Evolutionary conservation across 2,113 vertebrate species (phyloP).

Genomic region (Heterochromis multidens): DNA sequence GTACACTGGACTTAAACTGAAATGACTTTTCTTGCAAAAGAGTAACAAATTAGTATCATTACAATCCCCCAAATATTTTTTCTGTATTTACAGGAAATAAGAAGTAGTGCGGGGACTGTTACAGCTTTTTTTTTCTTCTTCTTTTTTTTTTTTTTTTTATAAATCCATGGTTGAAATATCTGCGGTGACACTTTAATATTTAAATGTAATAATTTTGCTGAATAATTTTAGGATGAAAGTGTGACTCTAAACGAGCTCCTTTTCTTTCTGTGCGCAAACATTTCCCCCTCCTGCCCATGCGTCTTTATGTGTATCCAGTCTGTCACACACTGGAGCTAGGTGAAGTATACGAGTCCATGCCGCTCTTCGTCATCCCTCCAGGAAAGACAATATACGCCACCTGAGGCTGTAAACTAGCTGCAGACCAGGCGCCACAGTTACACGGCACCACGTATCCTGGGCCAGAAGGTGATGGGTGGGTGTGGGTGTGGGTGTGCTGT

Average conservation of each 20-base stretch:
- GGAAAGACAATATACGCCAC: constrained; percentile 96
- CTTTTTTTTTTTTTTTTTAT: background rate
- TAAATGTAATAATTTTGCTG: background rate
- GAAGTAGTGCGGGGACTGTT: background rate
- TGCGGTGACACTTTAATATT: background rate
- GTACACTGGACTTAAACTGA: background rate
- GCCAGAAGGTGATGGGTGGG: constrained; percentile 84
- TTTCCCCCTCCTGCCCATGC: background rate
- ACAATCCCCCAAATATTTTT: background rate
- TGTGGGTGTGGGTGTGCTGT: constrained; percentile 89
- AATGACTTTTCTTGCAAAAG: background rate
- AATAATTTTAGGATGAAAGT: background rate
- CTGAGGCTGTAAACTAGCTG: constrained; percentile 88
- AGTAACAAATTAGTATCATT: background rate
- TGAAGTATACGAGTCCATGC: constrained; percentile 83
- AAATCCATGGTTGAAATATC: background rate
- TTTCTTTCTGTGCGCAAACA: background rate
- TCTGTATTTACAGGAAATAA: background rate
- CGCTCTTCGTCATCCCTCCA: constrained; percentile 85
- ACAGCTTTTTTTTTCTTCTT: background rate
- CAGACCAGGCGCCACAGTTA: constrained; percentile 92
- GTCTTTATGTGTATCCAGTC: background rate
- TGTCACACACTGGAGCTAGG: constrained; percentile 62
- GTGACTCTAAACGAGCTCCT: background rate
- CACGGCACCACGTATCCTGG: constrained; percentile 91